phyloP scores from a whole-genome alignment of 2,113 vertebrate genomes.

The Antidorcas marsupialis region DNA sequence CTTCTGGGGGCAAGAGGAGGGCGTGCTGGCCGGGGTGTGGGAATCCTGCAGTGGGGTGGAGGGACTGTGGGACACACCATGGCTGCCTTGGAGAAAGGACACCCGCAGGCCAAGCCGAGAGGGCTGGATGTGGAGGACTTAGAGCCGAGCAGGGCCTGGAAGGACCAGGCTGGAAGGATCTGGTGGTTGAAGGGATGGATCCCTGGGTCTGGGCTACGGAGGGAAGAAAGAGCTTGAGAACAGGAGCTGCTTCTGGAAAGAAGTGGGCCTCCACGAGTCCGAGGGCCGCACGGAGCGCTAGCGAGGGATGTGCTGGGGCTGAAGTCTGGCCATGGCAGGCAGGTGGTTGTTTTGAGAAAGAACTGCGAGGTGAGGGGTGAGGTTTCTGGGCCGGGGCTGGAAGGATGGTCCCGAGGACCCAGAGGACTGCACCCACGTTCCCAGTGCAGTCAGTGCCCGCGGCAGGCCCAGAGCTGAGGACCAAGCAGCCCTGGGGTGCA shows the following conservation, averaged over 20 bases:
- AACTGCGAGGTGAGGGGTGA: neutral
- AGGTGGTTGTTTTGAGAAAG: neutral
- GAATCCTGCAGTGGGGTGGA: neutral
- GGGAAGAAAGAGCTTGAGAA: neutral
- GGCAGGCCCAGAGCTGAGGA: neutral
- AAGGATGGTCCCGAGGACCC: neutral
- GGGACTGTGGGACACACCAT: neutral
- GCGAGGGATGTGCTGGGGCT: neutral
- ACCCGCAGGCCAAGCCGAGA: neutral
- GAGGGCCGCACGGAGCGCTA: rapidly evolving
- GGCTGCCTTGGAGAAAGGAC: neutral
- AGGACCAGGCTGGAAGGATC: neutral
- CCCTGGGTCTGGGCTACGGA: neutral
- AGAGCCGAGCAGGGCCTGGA: neutral
- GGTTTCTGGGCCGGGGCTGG: neutral
- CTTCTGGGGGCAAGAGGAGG: neutral
- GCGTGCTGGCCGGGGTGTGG: neutral
- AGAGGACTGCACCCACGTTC: neutral
- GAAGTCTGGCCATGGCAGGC: neutral
- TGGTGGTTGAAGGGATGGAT: neutral
- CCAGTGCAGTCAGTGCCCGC: neutral
- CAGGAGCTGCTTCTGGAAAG: neutral
- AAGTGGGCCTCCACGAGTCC: neutral
- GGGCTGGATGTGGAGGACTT: neutral
- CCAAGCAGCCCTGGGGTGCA: neutral